Conservation (phyloP, 2,888 invertebrate species). For the Ophion ventricosus region DNA sequence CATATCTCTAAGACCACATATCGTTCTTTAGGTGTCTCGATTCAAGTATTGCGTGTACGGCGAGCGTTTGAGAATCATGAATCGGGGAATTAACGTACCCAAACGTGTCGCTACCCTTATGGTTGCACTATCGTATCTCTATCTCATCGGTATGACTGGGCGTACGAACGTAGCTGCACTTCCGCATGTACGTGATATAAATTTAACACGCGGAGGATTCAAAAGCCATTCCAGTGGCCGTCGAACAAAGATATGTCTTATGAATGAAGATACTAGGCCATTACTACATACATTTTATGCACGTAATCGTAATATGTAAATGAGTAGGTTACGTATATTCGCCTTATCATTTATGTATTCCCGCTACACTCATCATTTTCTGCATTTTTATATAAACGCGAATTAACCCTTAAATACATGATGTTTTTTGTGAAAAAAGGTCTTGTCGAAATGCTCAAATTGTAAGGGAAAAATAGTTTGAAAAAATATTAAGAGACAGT, state of each 20-base stretch:
- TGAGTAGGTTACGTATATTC: neutral
- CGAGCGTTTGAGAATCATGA: neutral
- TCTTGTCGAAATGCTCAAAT: too few relatives aligned
- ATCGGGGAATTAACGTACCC: neutral
- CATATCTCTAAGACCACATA: neutral
- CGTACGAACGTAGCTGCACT: conserved; percentile 3
- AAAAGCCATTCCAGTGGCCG: conserved; percentile 19
- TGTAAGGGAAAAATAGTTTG: too few relatives aligned
- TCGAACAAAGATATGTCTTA: conserved; percentile 29
- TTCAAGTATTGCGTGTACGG: neutral
- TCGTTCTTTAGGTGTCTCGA: neutral
- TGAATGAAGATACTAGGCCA: conserved; percentile 37
- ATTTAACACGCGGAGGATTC: conserved; percentile 44
- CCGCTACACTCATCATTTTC: neutral
- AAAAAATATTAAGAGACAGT: too few relatives aligned
- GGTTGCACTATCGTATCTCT: neutral
- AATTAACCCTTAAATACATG: neutral
- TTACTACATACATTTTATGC: neutral
- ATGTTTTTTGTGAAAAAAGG: neutral
- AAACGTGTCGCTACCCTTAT: neutral
- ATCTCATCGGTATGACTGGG: conserved; percentile 32
- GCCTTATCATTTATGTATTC: neutral
- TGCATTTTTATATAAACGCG: neutral
- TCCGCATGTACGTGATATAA: conserved; percentile 52
- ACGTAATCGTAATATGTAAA: neutral